Evolutionary conservation across 2,797 vertebrate species (phyloP).

Genomic region (Leptatherina wallacei): DNA sequence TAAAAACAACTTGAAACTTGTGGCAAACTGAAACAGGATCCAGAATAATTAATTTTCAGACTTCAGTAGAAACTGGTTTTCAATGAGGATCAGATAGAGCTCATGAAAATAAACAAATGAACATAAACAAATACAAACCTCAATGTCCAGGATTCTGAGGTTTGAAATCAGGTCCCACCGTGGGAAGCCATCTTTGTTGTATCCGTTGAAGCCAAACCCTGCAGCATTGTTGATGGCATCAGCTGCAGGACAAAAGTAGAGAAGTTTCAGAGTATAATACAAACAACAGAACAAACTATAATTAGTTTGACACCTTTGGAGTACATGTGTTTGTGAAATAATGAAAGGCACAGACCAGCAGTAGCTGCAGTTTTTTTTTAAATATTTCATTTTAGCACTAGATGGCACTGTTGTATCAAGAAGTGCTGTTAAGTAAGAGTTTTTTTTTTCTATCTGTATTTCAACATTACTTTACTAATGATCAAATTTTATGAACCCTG

Average conservation of each 20-base stretch:
- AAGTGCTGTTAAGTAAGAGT: conserved; percentile 14
- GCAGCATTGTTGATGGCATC: conserved; percentile 98
- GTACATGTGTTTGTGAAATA: conserved; percentile 1
- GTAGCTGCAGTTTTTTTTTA: conserved; percentile 8
- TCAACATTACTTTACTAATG: conserved; percentile 26
- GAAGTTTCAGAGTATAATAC: conserved; percentile 20
- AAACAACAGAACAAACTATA: conserved; percentile 1
- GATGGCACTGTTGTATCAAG: conserved; percentile 67
- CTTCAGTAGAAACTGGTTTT: neutral
- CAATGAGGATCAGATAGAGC: neutral
- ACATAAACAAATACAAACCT: conserved; percentile 79
- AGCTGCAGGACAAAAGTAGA: conserved; percentile 78
- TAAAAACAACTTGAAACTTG: conserved; percentile 98
- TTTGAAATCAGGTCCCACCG: conserved; percentile 96
- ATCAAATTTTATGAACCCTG: neutral
- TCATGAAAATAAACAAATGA: neutral
- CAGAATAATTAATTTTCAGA: conserved; percentile 17
- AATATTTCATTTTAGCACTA: conserved; percentile 52
- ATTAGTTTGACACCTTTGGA: conserved; percentile 1
- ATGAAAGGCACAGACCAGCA: conserved; percentile 34
- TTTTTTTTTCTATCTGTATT: neutral
- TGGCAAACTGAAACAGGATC: conserved; percentile 88
- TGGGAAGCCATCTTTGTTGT: conserved; percentile 90
- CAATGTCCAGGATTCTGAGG: conserved; percentile 94
- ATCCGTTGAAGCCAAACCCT: conserved; percentile 97